Base-by-base conservation (phyloP, 2,888 invertebrate species). In the Papilio protenor region DNA sequence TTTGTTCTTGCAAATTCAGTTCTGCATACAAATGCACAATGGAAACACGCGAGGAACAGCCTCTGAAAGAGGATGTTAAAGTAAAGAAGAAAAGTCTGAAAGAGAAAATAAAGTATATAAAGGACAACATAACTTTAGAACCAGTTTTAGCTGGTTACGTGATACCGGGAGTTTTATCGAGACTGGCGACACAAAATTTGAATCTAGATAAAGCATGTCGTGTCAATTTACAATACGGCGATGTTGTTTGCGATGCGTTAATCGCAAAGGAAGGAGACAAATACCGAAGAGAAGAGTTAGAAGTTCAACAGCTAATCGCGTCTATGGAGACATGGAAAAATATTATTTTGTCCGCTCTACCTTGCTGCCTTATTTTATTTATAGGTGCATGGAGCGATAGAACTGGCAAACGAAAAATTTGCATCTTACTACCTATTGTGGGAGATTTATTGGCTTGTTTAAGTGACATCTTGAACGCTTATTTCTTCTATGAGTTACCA, bases 201-300 rank as follows among this genome's bases (percentile, higher is more conserved):
- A 97, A 97, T 89, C 92, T 98, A 82, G 98, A 98, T 86, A 98
- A 98, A 91, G 98, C 98, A 0, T 98, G 98, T 84, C 92, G 97
- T 27, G 97, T 98, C 0, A 98, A 98, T 86, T 93, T 97, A 85
- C 94, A 93, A 0, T 97, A 96, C 86, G 95, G 96, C 0, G 95
- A 96, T 74, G 92, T 95, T 76, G 95, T 98, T 0, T 98, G 98
- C 87, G 96, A 96, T 84, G 97, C 97, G 0, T 91, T 98, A 4
- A 96, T 97, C 11, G 95, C 95, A 5, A 95, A 97, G 84, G 95
- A 97, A 85, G 97, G 97, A 11, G 95, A 95, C 10, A 95, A 95
- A 81, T 96, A 96, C 84, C 94, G 95, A 3, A 84, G 88, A 71
- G 95, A 97, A 88, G 97, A 97, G 85, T 87, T 95, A 16, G 94